Evolutionary conservation across 2,888 invertebrate genomes (phyloP), one percentile per base, ranked within the genome.

Genomic region (Drosophila vallismaia): DNA sequence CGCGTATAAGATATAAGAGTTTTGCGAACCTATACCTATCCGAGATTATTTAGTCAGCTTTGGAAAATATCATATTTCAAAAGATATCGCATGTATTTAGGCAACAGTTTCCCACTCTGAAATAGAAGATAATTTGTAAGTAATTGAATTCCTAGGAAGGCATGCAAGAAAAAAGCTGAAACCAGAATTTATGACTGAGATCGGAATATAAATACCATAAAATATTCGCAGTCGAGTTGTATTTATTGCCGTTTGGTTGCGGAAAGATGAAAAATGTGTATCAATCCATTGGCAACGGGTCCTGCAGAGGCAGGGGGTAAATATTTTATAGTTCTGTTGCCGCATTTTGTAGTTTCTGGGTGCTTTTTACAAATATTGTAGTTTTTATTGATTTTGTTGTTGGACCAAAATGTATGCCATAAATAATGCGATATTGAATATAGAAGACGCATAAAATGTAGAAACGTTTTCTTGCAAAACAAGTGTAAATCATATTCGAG

Each of bases 361-460:
- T 38, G 45, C 28, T 9, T 36, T 64, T 9, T 14, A 7, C 28
- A 38, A 31, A 28, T 6, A 67, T 45, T 46, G 42, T 28, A n/a
- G 46, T 26, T 56, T 6, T 36, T n/a, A 45, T 31, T 50, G 44
- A 51, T 68, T 38, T 56, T 46, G 29, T 38, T 51, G 31, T 12
- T 56, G 19, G 29, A 10, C 69, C 50, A 81, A 73, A 79, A 79
- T 74, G 74, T 66, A 10, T 19, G 68, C 29, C 45, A 82, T 82
- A 87, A 82, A 82, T 87, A 85, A 73, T 51, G 26, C 54, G 28
- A 49, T 77, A 70, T 45, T 28, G 51, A 76, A 74, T 71, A 78
- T 67, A 70, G 85, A 76, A 87, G 8, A 38, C n/a, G 12, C 12
- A 52, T 45, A 67, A 69, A 75, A 51, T 64, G 56, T 66, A 48